phyloP scores from a whole-genome alignment of 2,797 vertebrate genomes.

The Nasua narica region DNA sequence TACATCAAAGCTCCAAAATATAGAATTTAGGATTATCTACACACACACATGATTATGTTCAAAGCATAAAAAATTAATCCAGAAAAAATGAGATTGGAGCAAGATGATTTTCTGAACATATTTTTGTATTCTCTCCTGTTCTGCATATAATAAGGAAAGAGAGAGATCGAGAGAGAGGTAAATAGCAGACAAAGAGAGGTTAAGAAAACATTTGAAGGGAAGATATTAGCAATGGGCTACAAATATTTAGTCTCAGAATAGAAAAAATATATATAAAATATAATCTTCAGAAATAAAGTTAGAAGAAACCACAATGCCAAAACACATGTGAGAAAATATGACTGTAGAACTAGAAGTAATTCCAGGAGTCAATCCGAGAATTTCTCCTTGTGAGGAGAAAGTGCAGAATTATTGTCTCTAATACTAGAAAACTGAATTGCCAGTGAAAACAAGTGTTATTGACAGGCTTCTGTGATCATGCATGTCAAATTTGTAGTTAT shows the following conservation, averaged over 20 bases:
- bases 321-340: neutral
- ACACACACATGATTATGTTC: neutral
- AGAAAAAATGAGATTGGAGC: neutral
- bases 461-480: neutral
- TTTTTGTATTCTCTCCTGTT: neutral
- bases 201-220: neutral
- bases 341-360: neutral
- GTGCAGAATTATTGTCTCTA: neutral
- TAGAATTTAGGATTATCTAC: neutral
- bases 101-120: neutral
- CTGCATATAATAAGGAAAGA: neutral
- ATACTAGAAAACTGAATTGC: neutral
- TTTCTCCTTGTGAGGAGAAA: neutral
- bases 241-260: neutral
- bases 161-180: fast-evolving
- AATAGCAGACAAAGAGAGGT: neutral
- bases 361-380: neutral
- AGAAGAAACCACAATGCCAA: neutral
- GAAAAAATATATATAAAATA: neutral
- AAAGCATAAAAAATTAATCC: neutral
- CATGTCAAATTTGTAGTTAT: neutral
- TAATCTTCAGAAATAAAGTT: neutral
- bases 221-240: neutral
- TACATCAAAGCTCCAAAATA: neutral
- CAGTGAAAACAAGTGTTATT: neutral